Base-by-base conservation (phyloP, 2,113 vertebrate species). In the Leptocoma aspasia region DNA sequence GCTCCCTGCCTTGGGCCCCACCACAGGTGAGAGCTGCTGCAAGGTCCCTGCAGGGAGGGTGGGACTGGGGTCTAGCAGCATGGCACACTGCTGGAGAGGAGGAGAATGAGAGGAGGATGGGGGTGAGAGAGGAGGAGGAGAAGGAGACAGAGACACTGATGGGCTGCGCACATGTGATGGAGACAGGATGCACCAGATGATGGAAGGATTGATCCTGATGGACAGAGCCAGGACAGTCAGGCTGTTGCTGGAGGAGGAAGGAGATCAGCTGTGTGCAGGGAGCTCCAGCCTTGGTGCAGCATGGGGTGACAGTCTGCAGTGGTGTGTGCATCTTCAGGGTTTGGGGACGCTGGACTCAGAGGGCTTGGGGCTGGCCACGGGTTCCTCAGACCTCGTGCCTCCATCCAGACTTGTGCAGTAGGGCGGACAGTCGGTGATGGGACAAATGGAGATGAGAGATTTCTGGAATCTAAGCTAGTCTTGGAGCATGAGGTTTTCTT, bases 1-100 rank as follows among this genome's bases (percentile, higher is more conserved):
- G 5, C 4, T 17, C 83, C 2, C 14, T 9, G 45, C 61, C 53
- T 72, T 39, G 57, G 5, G 53, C 65, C 39, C 49, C 54, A 3
- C 5, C 64, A 26, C 18, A 94, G 95, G 96, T 97, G 93, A 96
- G 95, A 77, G 56, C 5, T 23, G 54, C 39, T 73, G 50, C n/a
- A 39, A 54, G 47, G n/a, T 22, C 45, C 7, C 1, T 21, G 26
- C 27, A 19, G 45, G 9, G 2, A 28, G 70, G 78, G 59, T 31
- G 63, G 69, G 42, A 4, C 7, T 45, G 37, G 50, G 28, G 4
- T 42, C 54, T 27, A 22, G 61, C 61, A 69, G 57, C n/a, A 21
- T 2, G 17, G 31, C 17, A 39, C 33, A 10, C 50, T 31, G 24
- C 56, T 89, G 76, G 44, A n/a, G 19, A 47, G 27, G 35, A 31